Base-by-base conservation (phyloP, 64 coral and sea anemone genomes). In the Acropora tenuis region DNA sequence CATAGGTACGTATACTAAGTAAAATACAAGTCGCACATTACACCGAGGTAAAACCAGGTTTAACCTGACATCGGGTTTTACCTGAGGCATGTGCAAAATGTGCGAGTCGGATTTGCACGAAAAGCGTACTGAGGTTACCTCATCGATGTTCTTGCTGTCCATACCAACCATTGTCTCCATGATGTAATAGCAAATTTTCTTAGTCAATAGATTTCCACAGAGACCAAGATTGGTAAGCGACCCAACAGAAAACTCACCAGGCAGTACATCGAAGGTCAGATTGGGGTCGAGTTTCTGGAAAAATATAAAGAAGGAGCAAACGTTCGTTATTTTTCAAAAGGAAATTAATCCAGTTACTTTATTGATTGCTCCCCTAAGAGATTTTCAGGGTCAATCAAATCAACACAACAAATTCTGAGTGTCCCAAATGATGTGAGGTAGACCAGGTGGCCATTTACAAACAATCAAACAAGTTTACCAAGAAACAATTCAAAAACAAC, bases 111-210 rank as follows among this genome's bases (percentile, higher is more conserved):
- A 55, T 55, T 4, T 4, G 4, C 52, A 55, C 9, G 4, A 55
- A 55, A 4, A 55, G 52, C 9, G 4, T 5, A 55, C 52, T 55
- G 52, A 63, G 8, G 16, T 82, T 82, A 90, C 60, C 77, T 90
- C 44, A 7, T 90, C 47, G 17, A 90, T 83, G 47, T 90, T 90
- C 11, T 80, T 41, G 78, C 89, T 90, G 41, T 90, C 89, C 68
- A 90, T 80, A 45, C 89, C 89, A 53, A 90, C 68, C 65, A 82
- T 47, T 67, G 71, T 40, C 67, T 90, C 78, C 77, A 90, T 47
- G 48, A 72, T 69, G 46, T 90, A 66, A 3, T 74, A 90, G 48
- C 89, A 90, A 55, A 90, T 20, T 74, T 30, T 82, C 48, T 90
- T 77, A 2, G 82, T 16, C 5, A 72, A 17, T n/a, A 43, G 66